Evolutionary conservation across 2,797 vertebrate species (phyloP).

Genomic region (Lutjanus campechanus): DNA sequence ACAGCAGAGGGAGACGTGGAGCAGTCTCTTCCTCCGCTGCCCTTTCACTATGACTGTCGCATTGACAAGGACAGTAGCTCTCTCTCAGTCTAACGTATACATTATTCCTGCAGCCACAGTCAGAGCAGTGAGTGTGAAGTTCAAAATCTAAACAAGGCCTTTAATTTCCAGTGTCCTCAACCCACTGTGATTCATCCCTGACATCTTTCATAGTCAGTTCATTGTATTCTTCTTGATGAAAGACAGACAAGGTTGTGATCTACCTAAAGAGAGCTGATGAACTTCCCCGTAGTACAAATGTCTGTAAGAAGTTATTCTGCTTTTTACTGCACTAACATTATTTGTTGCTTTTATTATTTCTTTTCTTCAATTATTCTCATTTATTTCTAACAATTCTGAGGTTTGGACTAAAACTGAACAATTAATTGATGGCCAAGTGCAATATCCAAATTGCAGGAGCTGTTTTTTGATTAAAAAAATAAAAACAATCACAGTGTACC

Average conservation of each 20-base stretch:
- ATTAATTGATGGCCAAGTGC: too few species aligned
- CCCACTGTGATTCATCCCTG: neutral
- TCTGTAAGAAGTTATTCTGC: neutral
- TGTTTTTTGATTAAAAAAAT: too few species aligned
- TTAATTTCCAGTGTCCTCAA: slow-evolving; percentile 12
- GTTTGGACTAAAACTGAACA: neutral
- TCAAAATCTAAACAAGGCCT: slow-evolving; percentile 19
- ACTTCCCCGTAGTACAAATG: neutral
- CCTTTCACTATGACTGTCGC: slow-evolving; percentile 64
- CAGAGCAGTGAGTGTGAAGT: slow-evolving; percentile 11
- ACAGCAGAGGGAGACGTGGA: slow-evolving; percentile 76
- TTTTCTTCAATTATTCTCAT: neutral
- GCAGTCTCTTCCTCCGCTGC: slow-evolving; percentile 47
- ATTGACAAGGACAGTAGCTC: slow-evolving; percentile 66
- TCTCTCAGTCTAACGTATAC: slow-evolving; percentile 27
- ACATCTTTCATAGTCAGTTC: neutral
- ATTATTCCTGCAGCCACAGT: slow-evolving; percentile 45
- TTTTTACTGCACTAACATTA: neutral
- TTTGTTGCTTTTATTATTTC: too few species aligned
- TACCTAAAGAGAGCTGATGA: neutral
- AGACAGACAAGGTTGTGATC: neutral
- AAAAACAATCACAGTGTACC: too few species aligned
- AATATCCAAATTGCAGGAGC: too few species aligned
- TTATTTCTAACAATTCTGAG: neutral
- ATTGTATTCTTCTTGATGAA: slow-evolving; percentile 5